These are phyloP conservation scores for Lucilia sericata DNA, from an alignment of 1,140 invertebrate species.

Conservation along the genomic window DNA sequence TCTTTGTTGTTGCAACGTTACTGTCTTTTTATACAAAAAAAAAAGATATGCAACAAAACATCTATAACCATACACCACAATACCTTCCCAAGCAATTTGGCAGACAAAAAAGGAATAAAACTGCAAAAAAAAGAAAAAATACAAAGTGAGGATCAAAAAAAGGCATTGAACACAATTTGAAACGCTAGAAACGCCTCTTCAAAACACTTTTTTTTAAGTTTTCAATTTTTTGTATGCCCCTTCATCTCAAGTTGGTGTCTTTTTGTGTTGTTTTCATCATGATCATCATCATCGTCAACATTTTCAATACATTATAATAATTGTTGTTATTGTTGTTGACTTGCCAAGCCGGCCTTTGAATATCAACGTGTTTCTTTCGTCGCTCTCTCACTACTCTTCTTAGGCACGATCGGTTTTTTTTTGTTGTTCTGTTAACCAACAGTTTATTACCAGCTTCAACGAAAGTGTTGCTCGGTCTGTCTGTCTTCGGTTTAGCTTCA, in stretches of 20 bases:
- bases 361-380: not conserved
- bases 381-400: not conserved
- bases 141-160: not conserved
- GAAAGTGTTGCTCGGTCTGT: no score
- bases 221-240: not conserved
- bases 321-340: slow-evolving; percentile 53
- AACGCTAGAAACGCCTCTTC: slow-evolving; percentile 51
- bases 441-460: no score
- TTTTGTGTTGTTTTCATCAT: slow-evolving; percentile 32
- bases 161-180: slow-evolving; percentile 46
- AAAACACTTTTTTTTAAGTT: slow-evolving; percentile 46
- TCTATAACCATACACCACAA: not conserved
- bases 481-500: not conserved
- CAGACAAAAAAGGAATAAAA: slow-evolving; percentile 12
- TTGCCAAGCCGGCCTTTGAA: not conserved
- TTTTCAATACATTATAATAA: slow-evolving; percentile 60
- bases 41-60: not conserved
- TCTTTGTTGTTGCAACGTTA: slow-evolving; percentile 1
- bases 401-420: not conserved
- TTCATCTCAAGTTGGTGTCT: slow-evolving; percentile 6
- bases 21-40: not conserved
- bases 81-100: slow-evolving; percentile 32
- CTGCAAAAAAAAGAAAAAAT: slow-evolving; percentile 14
- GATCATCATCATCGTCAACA: not conserved
- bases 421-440: no score